These are phyloP conservation scores for Lottia gigantea DNA, from an alignment of 2,888 invertebrate genomes.

Conservation along the genomic window DNA sequence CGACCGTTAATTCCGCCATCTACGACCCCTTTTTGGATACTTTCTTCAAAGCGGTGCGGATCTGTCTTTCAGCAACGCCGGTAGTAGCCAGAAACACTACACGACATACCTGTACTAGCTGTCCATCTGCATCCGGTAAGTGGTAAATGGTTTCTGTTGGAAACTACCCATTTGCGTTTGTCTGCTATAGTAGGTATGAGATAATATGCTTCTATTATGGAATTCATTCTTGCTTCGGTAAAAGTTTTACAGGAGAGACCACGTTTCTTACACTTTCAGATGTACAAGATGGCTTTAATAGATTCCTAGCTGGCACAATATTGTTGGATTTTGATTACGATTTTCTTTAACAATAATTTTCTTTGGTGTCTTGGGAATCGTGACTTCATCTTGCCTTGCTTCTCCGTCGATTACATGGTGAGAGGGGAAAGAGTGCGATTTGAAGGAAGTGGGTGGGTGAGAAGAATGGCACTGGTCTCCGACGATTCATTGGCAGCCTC, in stretches of 20 bases:
- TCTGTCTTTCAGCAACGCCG: background rate
- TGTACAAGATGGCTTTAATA: background rate
- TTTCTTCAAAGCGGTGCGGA: background rate
- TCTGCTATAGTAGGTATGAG: background rate
- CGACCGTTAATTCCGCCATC: background rate
- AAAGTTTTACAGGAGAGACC: no score
- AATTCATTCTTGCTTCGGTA: background rate
- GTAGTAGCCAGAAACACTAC: background rate
- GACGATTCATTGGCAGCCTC: no score
- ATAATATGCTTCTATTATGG: background rate
- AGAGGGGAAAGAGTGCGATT: no score
- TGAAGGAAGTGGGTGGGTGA: no score
- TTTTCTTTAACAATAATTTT: background rate
- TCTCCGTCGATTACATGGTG: no score
- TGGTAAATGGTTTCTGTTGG: background rate
- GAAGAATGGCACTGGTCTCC: no score
- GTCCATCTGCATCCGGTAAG: background rate
- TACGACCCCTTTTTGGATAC: background rate
- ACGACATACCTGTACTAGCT: background rate
- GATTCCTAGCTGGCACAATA: background rate
- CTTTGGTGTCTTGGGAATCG: no score
- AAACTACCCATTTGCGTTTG: background rate
- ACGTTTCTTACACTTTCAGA: background rate
- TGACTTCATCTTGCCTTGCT: no score
- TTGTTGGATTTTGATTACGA: background rate